Conservation (phyloP, 2,888 invertebrate genomes). For the Lomographa bimaculata region DNA sequence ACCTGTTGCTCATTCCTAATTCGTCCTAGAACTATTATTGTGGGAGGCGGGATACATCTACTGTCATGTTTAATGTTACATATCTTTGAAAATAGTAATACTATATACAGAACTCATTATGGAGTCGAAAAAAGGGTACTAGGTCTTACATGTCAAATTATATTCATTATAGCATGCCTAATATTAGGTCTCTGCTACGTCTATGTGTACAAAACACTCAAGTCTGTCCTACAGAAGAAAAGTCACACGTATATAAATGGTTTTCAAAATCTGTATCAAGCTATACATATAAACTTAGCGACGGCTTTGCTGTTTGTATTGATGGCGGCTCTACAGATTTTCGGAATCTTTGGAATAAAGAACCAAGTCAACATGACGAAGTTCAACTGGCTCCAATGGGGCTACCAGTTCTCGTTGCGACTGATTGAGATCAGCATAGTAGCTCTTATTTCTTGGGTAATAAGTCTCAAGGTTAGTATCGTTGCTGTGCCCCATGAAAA, state of each 20-base stretch:
- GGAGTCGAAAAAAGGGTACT: constrained; percentile 84
- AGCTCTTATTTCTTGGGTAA: constrained; percentile 93
- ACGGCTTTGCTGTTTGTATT: constrained; percentile 93
- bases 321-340: constrained; percentile 92
- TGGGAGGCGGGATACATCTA: constrained; percentile 91
- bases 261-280: constrained; percentile 92
- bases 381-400: constrained; percentile 95
- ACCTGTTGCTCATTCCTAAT: constrained; percentile 88
- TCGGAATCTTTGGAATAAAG: constrained; percentile 84
- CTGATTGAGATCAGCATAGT: constrained; percentile 95
- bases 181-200: constrained; percentile 93
- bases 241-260: constrained; percentile 91
- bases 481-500: constrained; percentile 88
- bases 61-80: constrained; percentile 92
- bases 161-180: constrained; percentile 93
- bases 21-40: constrained; percentile 90
- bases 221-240: constrained; percentile 88
- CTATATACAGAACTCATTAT: constrained; percentile 69
- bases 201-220: constrained; percentile 91
- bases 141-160: constrained; percentile 91
- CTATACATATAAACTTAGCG: constrained; percentile 94
- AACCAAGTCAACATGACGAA: constrained; percentile 84
- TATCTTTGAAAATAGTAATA: constrained; percentile 87
- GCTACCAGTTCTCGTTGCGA: constrained; percentile 93
- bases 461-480: constrained; percentile 86